Conservation (phyloP, 2,888 invertebrate genomes). For the Limnephilus marmoratus region DNA sequence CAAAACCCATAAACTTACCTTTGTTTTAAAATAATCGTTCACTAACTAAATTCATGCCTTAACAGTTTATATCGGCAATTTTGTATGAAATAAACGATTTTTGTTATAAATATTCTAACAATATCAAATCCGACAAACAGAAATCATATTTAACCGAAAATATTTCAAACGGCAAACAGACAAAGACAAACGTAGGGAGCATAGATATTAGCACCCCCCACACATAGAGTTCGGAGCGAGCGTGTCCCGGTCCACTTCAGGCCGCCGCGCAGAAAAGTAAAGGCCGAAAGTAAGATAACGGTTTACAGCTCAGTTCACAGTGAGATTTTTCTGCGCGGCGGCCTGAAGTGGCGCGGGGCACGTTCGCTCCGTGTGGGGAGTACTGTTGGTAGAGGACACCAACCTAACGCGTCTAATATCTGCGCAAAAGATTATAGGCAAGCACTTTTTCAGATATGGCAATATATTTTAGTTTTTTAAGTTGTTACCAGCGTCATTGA, state of each 20-base stretch:
- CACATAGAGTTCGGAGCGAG: too few species aligned
- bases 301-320: too few species aligned
- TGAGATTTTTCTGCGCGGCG: too few species aligned
- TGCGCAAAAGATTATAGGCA: background rate
- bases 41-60: background rate
- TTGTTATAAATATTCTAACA: constrained; percentile 7
- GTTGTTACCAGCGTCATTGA: constrained; percentile 6
- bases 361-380: too few species aligned
- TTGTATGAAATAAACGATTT: background rate
- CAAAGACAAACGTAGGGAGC: background rate
- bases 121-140: background rate
- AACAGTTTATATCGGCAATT: background rate
- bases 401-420: background rate
- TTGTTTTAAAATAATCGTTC: background rate
- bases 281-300: too few species aligned
- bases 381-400: background rate
- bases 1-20: background rate
- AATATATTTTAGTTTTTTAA: constrained; percentile 7
- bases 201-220: too few species aligned
- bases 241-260: too few species aligned
- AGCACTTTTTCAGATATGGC: background rate
- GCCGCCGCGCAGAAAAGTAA: too few species aligned
- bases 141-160: background rate
- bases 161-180: background rate
- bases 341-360: too few species aligned